Percentiles rank a stretch among this genome's conserved stretches.
Conservation (phyloP, 2,888 invertebrate species). For the Erebia ligea region DNA sequence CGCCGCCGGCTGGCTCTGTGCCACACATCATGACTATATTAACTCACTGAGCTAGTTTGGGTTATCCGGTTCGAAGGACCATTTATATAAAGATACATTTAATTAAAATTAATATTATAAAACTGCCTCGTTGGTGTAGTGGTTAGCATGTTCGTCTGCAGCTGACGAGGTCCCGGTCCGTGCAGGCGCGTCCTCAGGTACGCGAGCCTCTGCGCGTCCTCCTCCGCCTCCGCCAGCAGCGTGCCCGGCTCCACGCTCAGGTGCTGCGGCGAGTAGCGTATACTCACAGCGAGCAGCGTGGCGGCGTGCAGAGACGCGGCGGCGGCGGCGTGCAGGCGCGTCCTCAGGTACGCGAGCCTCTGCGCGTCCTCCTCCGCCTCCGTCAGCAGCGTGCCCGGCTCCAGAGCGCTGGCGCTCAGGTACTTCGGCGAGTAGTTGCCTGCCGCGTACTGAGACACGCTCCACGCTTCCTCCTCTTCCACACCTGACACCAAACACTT, state of each 20-base stretch:
- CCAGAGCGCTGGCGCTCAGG: constrained; percentile 85
- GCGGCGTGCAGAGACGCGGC: constrained; percentile 54
- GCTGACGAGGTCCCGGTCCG: too few relatives aligned
- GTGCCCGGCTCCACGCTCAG: background rate
- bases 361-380: constrained; percentile 90
- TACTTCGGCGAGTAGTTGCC: constrained; percentile 94
- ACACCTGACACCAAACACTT: constrained; percentile 31
- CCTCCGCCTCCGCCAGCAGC: constrained; percentile 86
- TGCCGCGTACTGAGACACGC: constrained; percentile 83
- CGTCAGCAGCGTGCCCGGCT: constrained; percentile 88
- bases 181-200: constrained; percentile 87
- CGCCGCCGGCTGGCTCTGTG: background rate
- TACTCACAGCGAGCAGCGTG: constrained; percentile 54
- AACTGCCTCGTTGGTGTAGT: too few relatives aligned
- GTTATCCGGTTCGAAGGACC: too few relatives aligned
- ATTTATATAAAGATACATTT: too few relatives aligned
- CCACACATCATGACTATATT: background rate
- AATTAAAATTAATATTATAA: too few relatives aligned
- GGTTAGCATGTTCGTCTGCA: too few relatives aligned
- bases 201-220: constrained; percentile 89
- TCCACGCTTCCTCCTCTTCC: constrained; percentile 46
- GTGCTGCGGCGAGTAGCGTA: background rate
- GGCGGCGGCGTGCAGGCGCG: constrained; percentile 83
- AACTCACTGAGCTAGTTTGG: background rate
- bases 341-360: constrained; percentile 88